Evolutionary conservation across 1,140 invertebrate genomes (phyloP), one percentile per base, ranked within the genome.

Genomic region (Ceratosolen fusciceps): DNA sequence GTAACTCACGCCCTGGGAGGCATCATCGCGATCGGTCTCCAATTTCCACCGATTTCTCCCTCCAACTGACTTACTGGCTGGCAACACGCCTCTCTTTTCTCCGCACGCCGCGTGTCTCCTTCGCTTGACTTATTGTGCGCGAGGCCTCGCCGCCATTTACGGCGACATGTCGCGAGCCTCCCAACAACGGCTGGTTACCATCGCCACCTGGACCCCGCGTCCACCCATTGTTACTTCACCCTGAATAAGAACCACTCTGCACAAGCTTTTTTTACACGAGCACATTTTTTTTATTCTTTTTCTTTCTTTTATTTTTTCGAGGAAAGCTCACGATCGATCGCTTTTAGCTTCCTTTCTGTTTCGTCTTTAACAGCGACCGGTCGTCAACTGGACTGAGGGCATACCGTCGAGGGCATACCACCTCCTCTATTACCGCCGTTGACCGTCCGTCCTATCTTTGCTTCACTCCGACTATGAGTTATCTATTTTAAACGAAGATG

Each of bases 1-100:
- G 83, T 83, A 81, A 83, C 85, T 83, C 80, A 83, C 89, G 85
- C 89, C 86, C 88, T 90, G 88, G 89, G 89, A 90, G 89, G 89
- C 87, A 89, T 86, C 87, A 43, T 8, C 52, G 37, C 52, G 34
- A 29, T 85, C 77, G 70, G 88, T 88, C 87, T 88, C 86, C 89
- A 90, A 90, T 90, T 90, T 90, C 84, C 83, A 78, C 85, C 86
- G 84, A 86, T 67, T 47, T 68, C 67, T 78, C 47, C 60, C 26
- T 56, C 31, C 72, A 34, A 77, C 58, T 34, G 60, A 49, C 67
- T n/a, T 19, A 1, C 24, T 4, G 16, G 29, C 21, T 24, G 4
- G 10, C 29, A 67, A n/a, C 19, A 34, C 29, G 43, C 39, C 67
- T 47, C 9, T 39, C 39, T 68, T 68, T 43, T 62, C 58, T 65